phyloP scores from a whole-genome alignment of 2,888 invertebrate genomes.

The Lochmaea capreae region DNA sequence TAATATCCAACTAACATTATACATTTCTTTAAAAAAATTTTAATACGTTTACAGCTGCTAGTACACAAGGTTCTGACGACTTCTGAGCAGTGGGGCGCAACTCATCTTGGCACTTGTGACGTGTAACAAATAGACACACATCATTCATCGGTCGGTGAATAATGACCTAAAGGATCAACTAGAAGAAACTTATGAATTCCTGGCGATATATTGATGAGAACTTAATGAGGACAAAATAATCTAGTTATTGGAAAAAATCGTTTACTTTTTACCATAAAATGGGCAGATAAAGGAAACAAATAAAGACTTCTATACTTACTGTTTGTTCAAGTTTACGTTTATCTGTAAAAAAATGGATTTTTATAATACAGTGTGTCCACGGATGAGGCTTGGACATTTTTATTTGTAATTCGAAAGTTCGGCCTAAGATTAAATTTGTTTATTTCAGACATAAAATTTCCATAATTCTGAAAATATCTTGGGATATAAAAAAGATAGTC shows the following conservation, averaged over 20 bases:
- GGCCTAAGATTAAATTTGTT: no score
- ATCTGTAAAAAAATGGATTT: no score
- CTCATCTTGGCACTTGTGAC: slow-evolving; percentile 64
- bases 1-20: not conserved
- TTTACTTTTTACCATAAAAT: not conserved
- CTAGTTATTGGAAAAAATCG: not conserved
- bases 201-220: slow-evolving; percentile 13
- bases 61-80: slow-evolving; percentile 58
- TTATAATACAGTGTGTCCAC: no score
- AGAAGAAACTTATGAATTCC: slow-evolving; percentile 23
- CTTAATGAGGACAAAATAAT: slow-evolving; percentile 7
- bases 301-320: no score
- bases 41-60: slow-evolving; percentile 20
- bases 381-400: no score
- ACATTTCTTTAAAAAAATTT: slow-evolving; percentile 1
- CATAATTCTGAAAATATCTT: no score
- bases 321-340: no score
- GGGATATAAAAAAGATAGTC: no score
- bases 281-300: no score
- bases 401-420: no score
- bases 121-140: slow-evolving; percentile 64
- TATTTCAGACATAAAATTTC: no score
- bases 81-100: slow-evolving; percentile 61
- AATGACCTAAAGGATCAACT: slow-evolving; percentile 47
- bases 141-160: slow-evolving; percentile 62